Evolutionary conservation across 2,888 invertebrate species (phyloP).

Genomic region (Hoplodrina blanda): DNA sequence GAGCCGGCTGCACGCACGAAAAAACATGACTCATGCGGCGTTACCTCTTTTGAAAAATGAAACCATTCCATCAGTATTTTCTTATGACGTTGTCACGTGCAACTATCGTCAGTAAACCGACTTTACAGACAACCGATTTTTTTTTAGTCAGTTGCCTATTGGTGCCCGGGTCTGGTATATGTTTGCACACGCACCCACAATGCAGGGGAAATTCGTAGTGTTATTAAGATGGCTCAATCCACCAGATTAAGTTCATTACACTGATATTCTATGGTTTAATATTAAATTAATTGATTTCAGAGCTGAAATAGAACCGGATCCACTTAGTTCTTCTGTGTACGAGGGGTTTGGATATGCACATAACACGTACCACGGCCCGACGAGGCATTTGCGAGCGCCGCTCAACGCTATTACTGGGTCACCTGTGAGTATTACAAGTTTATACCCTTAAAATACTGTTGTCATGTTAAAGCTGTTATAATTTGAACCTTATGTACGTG

Average conservation of each 20-base stretch:
- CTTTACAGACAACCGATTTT: too few species aligned
- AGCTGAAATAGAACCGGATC: constrained; percentile 80
- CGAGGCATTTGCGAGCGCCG: constrained; percentile 93
- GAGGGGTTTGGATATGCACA: constrained; percentile 92
- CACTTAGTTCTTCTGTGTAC: constrained; percentile 75
- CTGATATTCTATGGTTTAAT: background rate
- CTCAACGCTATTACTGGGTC: constrained; percentile 89
- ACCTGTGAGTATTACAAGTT: constrained; percentile 84
- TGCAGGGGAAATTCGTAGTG: too few species aligned
- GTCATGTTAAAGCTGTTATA: background rate
- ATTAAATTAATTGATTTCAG: constrained; percentile 66
- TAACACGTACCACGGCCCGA: constrained; percentile 97
- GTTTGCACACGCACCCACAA: too few species aligned
- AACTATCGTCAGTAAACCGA: too few species aligned
- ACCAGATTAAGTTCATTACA: background rate
- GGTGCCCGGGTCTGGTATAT: too few species aligned
- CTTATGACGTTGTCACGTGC: too few species aligned
- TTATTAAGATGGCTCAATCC: background rate
- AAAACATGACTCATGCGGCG: too few species aligned
- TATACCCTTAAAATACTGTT: too few species aligned
- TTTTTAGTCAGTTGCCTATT: too few species aligned
- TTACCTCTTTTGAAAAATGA: too few species aligned
- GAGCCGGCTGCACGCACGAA: too few species aligned
- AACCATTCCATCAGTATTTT: too few species aligned
- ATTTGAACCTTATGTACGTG: background rate